Conservation (phyloP, 2,888 invertebrate species). For the Ypsolopha sequella region DNA sequence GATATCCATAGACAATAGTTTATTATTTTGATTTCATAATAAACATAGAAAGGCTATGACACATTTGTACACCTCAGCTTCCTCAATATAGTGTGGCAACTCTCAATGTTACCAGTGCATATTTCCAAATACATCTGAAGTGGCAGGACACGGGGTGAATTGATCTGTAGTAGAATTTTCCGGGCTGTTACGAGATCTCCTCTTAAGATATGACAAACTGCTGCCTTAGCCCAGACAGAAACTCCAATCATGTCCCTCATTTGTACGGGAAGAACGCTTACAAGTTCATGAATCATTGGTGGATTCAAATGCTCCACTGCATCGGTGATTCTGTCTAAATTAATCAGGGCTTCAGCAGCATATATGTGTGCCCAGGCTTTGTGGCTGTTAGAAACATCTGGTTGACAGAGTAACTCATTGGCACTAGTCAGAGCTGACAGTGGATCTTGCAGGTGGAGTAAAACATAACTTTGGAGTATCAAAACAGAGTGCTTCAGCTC, state of each 20-base stretch:
- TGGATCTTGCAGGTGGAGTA: constrained; percentile 87
- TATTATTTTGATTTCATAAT: background rate
- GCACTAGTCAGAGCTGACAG: constrained; percentile 83
- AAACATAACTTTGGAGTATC: constrained; percentile 86
- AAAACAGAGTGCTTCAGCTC: constrained; percentile 76
- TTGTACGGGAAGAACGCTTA: constrained; percentile 50
- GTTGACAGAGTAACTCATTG: constrained; percentile 78
- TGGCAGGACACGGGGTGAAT: constrained; percentile 55
- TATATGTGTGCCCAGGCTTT: constrained; percentile 90
- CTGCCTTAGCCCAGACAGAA: constrained; percentile 65
- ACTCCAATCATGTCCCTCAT: constrained; percentile 61
- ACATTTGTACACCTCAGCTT: constrained; percentile 35
- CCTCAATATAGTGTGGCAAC: constrained; percentile 55
- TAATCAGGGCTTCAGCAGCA: constrained; percentile 88
- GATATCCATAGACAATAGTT: too few species aligned
- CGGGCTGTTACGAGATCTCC: constrained; percentile 59
- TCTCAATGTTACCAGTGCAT: constrained; percentile 62
- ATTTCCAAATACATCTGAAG: constrained; percentile 72
- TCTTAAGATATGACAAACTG: constrained; percentile 58
- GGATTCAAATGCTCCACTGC: constrained; percentile 88
- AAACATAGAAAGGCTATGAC: background rate
- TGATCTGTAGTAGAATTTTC: constrained; percentile 59
- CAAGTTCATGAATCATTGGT: constrained; percentile 72
- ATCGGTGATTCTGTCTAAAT: constrained; percentile 84
- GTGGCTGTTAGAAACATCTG: constrained; percentile 64